phyloP scores from a whole-genome alignment of 2,888 invertebrate genomes.

The Meteorus cinctellus region DNA sequence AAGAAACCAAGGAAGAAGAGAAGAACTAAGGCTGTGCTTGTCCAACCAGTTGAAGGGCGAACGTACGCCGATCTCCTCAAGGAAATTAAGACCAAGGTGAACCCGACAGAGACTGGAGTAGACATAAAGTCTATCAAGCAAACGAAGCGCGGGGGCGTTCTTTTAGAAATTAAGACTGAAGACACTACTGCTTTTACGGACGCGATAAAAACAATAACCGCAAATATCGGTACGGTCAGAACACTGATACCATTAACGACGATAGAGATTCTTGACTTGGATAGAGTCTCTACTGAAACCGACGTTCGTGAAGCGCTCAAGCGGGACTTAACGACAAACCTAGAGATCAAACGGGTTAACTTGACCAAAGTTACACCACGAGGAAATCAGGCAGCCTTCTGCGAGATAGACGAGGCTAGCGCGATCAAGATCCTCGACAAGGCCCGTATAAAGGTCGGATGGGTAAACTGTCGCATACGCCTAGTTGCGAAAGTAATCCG shows the following conservation, averaged over 20 bases:
- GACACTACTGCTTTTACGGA: no score
- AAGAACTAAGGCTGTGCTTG: conserved; percentile 27
- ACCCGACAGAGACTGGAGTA: not conserved
- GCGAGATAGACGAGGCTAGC: not conserved
- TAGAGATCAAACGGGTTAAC: no score
- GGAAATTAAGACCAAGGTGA: conserved; percentile 19
- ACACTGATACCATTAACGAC: no score
- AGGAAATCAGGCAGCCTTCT: no score
- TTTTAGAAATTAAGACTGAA: conserved; percentile 34
- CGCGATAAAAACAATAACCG: no score
- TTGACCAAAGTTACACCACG: no score
- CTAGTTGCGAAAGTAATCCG: conserved; percentile 35
- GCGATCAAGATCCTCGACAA: not conserved
- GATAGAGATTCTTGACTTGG: no score
- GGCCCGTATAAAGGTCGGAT: conserved; percentile 39
- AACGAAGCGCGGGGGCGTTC: conserved; percentile 19
- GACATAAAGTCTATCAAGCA: conserved; percentile 18
- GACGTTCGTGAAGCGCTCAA: no score
- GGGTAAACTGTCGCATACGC: conserved; percentile 36
- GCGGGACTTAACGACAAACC: no score
- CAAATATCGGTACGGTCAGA: no score
- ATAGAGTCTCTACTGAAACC: no score
- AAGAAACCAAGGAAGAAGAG: not conserved
- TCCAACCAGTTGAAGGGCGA: conserved; percentile 17
- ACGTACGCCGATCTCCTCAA: conserved; percentile 37